These are phyloP conservation scores for Halocynthia aurantium DNA, from an alignment of 23 tunicate genomes.

Conservation along the genomic window DNA sequence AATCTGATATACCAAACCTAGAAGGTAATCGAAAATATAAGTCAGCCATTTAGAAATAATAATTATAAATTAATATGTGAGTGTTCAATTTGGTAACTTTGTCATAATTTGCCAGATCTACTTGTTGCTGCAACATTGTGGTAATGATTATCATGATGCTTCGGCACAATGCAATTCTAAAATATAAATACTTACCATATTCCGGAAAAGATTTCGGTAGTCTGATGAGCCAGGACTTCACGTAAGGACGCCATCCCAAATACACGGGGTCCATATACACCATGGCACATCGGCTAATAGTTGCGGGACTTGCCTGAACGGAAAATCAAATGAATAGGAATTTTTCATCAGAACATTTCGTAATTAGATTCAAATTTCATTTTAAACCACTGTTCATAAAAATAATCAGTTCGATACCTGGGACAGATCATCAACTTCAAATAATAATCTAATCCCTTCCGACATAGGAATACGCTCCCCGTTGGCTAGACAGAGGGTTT, in stretches of 20 bases:
- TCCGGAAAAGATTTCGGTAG: slow-evolving; percentile 62
- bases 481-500: slow-evolving; percentile 80
- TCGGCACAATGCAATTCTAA: too few relatives aligned
- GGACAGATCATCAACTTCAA: slow-evolving; percentile 85
- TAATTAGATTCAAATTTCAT: background rate
- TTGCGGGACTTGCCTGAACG: slow-evolving; percentile 92
- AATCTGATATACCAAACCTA: too few relatives aligned
- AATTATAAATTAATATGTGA: too few relatives aligned
- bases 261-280: slow-evolving; percentile 89
- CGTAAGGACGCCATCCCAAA: slow-evolving; percentile 85
- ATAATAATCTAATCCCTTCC: slow-evolving; percentile 59
- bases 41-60: too few relatives aligned
- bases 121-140: too few relatives aligned
- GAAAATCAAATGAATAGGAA: background rate
- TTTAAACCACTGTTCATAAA: background rate
- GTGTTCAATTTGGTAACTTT: too few relatives aligned
- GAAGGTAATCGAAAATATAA: too few relatives aligned
- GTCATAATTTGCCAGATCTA: too few relatives aligned
- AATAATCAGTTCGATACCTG: slow-evolving; percentile 33
- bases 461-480: slow-evolving; percentile 85
- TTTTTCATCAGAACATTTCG: background rate
- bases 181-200: slow-evolving; percentile 33
- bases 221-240: slow-evolving; percentile 68
- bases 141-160: too few relatives aligned
- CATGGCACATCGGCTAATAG: slow-evolving; percentile 96